Evolutionary conservation across 1,140 invertebrate genomes (phyloP).

Genomic region (Drosophila ironensis): DNA sequence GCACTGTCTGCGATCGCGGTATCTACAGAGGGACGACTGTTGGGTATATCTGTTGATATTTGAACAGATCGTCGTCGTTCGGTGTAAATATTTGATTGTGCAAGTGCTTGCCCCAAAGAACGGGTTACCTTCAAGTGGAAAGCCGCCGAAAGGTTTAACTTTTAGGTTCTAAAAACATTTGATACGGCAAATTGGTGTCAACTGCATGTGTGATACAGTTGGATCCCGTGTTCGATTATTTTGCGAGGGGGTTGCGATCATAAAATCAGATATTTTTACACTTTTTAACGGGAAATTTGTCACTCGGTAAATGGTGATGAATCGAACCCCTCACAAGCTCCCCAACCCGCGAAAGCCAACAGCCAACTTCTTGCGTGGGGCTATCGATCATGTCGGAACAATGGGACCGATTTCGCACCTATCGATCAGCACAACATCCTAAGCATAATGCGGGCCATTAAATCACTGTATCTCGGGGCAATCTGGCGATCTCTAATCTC

Average conservation of each 20-base stretch:
- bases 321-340: neutral
- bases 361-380: neutral
- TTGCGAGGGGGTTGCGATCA: too few species aligned
- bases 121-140: neutral
- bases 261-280: too few species aligned
- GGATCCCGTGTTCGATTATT: too few species aligned
- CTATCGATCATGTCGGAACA: conserved; percentile 24
- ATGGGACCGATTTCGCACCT: conserved; percentile 40
- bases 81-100: conserved; percentile 47
- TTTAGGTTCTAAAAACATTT: too few species aligned
- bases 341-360: neutral
- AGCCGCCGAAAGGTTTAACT: neutral
- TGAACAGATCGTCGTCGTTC: conserved; percentile 5
- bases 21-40: conserved; percentile 67
- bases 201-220: too few species aligned
- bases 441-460: conserved; percentile 52
- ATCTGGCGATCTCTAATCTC: conserved; percentile 23
- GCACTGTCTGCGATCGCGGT: conserved; percentile 62
- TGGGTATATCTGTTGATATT: conserved; percentile 24
- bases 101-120: conserved; percentile 21
- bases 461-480: conserved; percentile 33
- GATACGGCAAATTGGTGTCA: too few species aligned
- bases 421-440: conserved; percentile 58
- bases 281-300: neutral
- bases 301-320: neutral